Evolutionary conservation across 2,797 vertebrate species (phyloP), one percentile per base, ranked within the genome.

Genomic region (Sardinella longiceps): DNA sequence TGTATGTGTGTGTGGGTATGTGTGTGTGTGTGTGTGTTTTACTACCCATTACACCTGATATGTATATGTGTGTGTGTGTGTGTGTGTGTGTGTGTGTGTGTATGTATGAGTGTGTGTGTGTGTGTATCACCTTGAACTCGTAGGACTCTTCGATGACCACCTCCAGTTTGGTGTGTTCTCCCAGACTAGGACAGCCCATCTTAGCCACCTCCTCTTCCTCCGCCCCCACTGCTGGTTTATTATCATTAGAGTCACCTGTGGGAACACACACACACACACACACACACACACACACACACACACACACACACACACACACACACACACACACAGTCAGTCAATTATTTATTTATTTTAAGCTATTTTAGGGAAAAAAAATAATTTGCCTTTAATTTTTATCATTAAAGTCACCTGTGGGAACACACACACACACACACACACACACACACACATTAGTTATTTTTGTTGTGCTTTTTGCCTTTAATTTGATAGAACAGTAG

Each of bases 111-210:
- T 30, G 37, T 11, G 58, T 46, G 7, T 28, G 77, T 12, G 53
- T 33, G 48, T 84, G 30, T 74, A 45, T 90, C 92, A 97, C 96
- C 95, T 97, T 97, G 88, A 97, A 97, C 85, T 97, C 96, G 23
- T 97, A 97, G 0, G 96, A 97, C 87, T 97, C 96, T 85, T 97
- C 96, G 50, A 97, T 97, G 82, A 97, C 93, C 82, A 97, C 95
- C 87, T 97, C 96, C 89, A 96, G 93, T 85, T 93, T 95, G 3
- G 94, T 93, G 89, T 96, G 95, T 84, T 97, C 96, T 33, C 96
- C 96, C 86, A 97, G 90, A 85, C 91, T 93, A 1, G 96, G 96
- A 50, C 96, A 96, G 74, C 96, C 96, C 94, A 94, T 96, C 94
- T 93, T 95, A 23, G 93, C 95, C 92, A 93, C 94, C 37, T 91